phyloP scores from a whole-genome alignment of 92 coral and sea anemone genomes.

The Porites cylindrica region DNA sequence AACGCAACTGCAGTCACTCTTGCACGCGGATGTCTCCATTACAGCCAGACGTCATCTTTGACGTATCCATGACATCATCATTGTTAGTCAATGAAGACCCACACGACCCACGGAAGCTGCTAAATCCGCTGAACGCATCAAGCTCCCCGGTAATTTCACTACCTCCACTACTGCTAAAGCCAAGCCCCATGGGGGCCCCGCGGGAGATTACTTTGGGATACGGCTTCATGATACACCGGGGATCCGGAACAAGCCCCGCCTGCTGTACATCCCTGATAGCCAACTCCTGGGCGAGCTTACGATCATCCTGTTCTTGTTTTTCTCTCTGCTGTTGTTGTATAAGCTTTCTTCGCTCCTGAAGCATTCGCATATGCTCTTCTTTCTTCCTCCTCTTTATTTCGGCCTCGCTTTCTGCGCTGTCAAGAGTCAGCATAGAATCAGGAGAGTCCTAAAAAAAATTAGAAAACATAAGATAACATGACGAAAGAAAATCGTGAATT shows the following conservation, averaged over 20 bases:
- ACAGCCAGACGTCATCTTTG: constrained; percentile 65
- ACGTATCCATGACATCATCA: constrained; percentile 75
- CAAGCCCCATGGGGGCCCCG: constrained; percentile 66
- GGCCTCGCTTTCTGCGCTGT: constrained; percentile 41
- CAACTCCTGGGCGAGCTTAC: constrained; percentile 83
- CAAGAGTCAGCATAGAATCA: constrained; percentile 79
- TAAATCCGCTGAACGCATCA: constrained; percentile 57
- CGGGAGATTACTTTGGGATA: constrained; percentile 85
- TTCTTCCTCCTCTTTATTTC: constrained; percentile 53
- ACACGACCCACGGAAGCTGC: constrained; percentile 77
- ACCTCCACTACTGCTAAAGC: constrained; percentile 51
- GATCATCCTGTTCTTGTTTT: constrained; percentile 82
- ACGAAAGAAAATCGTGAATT: too few species aligned
- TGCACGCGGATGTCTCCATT: constrained; percentile 53
- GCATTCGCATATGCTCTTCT: constrained; percentile 78
- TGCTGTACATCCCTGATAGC: constrained; percentile 90
- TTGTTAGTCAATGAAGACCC: constrained; percentile 65
- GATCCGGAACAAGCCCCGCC: constrained; percentile 77
- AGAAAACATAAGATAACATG: too few species aligned
- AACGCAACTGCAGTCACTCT: constrained; percentile 18
- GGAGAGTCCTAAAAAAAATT: constrained; percentile 66
- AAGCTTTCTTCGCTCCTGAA: constrained; percentile 78
- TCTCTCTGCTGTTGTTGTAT: constrained; percentile 84
- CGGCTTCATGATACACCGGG: constrained; percentile 68
- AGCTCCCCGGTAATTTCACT: constrained; percentile 49